Percentiles rank a stretch among this genome's conserved stretches.
Conservation (phyloP, 2,113 vertebrate genomes). For the Phasianus colchicus region DNA sequence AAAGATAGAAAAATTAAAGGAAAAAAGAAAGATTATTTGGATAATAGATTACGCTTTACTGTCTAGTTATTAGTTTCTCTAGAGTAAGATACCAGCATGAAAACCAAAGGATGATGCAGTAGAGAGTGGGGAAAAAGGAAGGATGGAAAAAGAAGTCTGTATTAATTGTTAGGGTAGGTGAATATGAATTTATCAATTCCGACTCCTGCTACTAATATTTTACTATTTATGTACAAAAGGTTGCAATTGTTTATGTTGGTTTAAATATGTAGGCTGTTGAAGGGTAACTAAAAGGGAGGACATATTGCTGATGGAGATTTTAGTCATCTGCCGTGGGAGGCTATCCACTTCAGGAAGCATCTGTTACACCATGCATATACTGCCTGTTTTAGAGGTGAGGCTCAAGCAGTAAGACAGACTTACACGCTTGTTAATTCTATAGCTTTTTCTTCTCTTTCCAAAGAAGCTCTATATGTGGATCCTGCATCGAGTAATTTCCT, state of each 20-base stretch:
- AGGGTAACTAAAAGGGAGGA: background rate
- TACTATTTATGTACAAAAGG: background rate
- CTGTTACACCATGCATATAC: background rate
- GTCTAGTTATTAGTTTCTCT: background rate
- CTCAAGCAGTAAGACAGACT: background rate
- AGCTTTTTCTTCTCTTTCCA: background rate
- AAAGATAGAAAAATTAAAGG: background rate
- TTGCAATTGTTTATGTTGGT: background rate
- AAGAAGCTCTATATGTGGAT: background rate
- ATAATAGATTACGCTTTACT: background rate
- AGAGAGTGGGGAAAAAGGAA: background rate
- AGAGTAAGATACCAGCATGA: background rate
- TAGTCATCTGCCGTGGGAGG: background rate
- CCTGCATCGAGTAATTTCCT: background rate
- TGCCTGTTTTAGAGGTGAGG: background rate
- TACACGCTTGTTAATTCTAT: conserved; percentile 11
- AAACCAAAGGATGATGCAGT: background rate
- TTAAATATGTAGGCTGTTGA: background rate
- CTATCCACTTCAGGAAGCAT: conserved; percentile 43
- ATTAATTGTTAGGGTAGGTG: background rate
- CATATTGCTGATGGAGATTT: background rate
- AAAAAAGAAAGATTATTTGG: background rate
- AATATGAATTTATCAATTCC: background rate
- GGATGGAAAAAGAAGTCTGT: background rate
- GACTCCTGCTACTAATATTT: background rate